Percentiles rank a stretch among this genome's conserved stretches.
These are phyloP conservation scores for Microcebus ravelobensis DNA, from an alignment of 2,113 vertebrate genomes.

Conservation along the genomic window DNA sequence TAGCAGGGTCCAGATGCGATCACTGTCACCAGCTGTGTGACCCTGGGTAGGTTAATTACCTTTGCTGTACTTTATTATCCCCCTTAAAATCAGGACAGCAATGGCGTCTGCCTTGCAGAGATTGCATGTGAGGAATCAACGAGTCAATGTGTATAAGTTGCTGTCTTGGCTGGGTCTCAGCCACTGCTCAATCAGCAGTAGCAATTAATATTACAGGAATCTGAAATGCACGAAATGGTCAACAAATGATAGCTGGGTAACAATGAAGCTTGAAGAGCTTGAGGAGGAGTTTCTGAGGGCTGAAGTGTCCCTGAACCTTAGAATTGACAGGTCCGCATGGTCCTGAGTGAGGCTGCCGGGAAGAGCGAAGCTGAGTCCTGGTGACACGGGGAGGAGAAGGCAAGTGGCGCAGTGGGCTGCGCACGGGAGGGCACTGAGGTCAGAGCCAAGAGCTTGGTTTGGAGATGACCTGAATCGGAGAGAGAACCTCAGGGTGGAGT, in stretches of 20 bases:
- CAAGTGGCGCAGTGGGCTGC: not conserved
- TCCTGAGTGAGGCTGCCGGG: not conserved
- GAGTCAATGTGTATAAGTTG: not conserved
- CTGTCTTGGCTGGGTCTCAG: not conserved
- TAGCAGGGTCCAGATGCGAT: not conserved
- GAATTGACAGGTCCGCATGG: not conserved
- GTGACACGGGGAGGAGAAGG: not conserved
- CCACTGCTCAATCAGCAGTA: not conserved
- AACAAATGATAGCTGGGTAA: not conserved
- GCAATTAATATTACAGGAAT: not conserved
- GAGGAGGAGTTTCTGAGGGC: not conserved
- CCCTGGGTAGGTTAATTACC: too few relatives aligned
- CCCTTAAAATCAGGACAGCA: not conserved
- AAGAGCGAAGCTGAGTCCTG: not conserved
- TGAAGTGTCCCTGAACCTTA: not conserved
- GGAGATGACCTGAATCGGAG: not conserved
- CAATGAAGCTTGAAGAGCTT: not conserved
- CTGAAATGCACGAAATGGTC: not conserved
- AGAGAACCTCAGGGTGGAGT: not conserved
- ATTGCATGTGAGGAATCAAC: not conserved
- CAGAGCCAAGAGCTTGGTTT: not conserved
- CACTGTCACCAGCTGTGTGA: not conserved
- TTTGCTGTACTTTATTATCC: not conserved
- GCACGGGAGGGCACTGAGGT: not conserved
- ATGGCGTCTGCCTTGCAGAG: not conserved